Conservation (phyloP, 1,140 invertebrate genomes). For the Dinoponera quadriceps region DNA sequence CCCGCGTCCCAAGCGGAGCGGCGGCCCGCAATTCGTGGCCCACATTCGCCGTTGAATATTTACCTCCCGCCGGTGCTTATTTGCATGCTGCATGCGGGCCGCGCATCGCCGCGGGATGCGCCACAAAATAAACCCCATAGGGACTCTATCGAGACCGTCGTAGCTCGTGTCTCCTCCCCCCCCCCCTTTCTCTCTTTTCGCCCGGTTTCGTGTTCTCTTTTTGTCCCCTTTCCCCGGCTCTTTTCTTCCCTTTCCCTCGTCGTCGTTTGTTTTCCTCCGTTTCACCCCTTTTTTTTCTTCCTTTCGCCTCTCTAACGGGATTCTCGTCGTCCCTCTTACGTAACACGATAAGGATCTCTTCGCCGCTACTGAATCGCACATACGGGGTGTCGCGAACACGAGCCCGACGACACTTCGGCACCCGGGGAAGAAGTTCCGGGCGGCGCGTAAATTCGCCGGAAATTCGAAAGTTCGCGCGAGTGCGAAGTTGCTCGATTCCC, state of each 20-base stretch:
- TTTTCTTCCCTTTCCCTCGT: conserved; percentile 16
- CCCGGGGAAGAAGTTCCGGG: too few species aligned
- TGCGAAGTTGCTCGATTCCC: too few species aligned
- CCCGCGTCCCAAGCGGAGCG: background rate
- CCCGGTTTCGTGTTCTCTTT: too few species aligned
- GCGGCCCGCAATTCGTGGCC: conserved; percentile 37
- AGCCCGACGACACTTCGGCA: background rate
- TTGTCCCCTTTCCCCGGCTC: too few species aligned
- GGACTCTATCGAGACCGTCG: conserved; percentile 22
- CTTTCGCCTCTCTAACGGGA: conserved; percentile 38
- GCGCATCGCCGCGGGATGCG: conserved; percentile 48
- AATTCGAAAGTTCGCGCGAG: too few species aligned
- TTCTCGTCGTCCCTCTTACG: conserved; percentile 18
- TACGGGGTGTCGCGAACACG: conserved; percentile 19
- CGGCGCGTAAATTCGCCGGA: too few species aligned
- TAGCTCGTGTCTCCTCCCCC: background rate
- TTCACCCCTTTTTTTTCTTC: background rate
- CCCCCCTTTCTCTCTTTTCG: background rate
- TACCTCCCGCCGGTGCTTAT: conserved; percentile 1
- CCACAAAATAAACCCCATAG: conserved; percentile 53
- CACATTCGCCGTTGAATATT: conserved; percentile 41
- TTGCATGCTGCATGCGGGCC: conserved; percentile 24
- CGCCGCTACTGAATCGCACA: conserved; percentile 32
- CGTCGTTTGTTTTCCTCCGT: background rate
- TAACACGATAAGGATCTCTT: conserved; percentile 49